Evolutionary conservation across 2,888 invertebrate species (phyloP).

Genomic region (Stenodema calcarata): DNA sequence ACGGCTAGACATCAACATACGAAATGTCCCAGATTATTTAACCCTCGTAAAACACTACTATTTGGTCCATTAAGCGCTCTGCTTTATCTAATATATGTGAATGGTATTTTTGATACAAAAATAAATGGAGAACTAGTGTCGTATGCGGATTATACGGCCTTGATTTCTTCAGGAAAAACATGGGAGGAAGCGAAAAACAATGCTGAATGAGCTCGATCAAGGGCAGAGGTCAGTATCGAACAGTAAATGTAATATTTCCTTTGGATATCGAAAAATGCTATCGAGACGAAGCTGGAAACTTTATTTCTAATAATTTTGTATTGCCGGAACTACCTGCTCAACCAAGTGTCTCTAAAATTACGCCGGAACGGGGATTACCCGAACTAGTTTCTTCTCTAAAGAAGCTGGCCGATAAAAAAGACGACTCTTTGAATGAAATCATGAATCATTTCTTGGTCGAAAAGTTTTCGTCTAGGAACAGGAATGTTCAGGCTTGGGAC

Average conservation of each 20-base stretch:
- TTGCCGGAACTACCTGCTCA: constrained; percentile 12
- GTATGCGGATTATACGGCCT: too few relatives aligned
- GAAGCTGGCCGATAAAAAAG: constrained; percentile 9
- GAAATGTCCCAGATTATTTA: too few relatives aligned
- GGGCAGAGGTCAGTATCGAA: constrained; percentile 42
- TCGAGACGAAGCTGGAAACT: too few relatives aligned
- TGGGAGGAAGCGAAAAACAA: too few relatives aligned
- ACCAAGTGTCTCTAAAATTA: background rate
- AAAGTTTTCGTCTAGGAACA: constrained; percentile 21
- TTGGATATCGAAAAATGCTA: constrained; percentile 31
- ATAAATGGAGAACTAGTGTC: too few relatives aligned
- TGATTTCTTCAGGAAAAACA: too few relatives aligned
- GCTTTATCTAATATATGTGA: too few relatives aligned
- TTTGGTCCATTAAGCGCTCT: too few relatives aligned
- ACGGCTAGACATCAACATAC: too few relatives aligned
- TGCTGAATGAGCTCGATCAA: too few relatives aligned
- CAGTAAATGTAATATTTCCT: constrained; percentile 32
- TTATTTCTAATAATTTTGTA: constrained; percentile 33
- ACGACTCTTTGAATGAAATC: background rate
- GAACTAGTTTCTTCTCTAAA: constrained; percentile 37
- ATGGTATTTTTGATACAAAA: too few relatives aligned
- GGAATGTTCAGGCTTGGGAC: constrained; percentile 23
- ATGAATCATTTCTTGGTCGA: constrained; percentile 14
- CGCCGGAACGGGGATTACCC: constrained; percentile 9
- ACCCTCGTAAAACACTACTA: too few relatives aligned